phyloP scores from a whole-genome alignment of 2,797 vertebrate genomes.

The Chaunax sp. region DNA sequence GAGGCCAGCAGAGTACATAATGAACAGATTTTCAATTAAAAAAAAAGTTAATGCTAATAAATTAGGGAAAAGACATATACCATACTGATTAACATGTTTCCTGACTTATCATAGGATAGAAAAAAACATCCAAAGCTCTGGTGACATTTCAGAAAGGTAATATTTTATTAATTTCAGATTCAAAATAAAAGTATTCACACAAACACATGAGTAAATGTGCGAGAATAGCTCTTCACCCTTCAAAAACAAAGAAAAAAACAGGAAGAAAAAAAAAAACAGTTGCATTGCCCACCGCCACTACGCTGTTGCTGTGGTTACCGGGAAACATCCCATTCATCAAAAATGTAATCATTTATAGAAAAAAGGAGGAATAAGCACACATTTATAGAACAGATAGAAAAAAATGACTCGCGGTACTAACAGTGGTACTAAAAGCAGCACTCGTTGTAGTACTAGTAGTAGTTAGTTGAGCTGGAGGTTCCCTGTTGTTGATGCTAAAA shows the following conservation, averaged over 20 bases:
- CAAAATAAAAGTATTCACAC: constrained; percentile 85
- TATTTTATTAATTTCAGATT: constrained; percentile 84
- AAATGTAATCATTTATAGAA: constrained; percentile 63
- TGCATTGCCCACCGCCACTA: constrained; percentile 69
- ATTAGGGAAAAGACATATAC: neutral
- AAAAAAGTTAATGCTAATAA: neutral
- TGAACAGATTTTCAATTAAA: constrained; percentile 1
- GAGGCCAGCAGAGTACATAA: neutral
- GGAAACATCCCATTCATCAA: constrained; percentile 75
- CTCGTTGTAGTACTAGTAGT: constrained; percentile 65
- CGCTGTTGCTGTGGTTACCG: constrained; percentile 64
- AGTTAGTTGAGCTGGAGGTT: constrained; percentile 68
- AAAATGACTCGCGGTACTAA: constrained; percentile 62
- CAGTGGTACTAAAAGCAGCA: constrained; percentile 68
- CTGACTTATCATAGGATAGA: neutral
- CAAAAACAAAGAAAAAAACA: constrained; percentile 52
- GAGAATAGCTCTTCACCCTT: constrained; percentile 75
- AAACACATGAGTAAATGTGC: constrained; percentile 85
- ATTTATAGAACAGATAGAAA: constrained; percentile 67
- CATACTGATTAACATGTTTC: neutral
- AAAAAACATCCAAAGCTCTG: constrained; percentile 41
- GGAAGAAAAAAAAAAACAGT: constrained; percentile 36
- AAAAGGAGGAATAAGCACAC: constrained; percentile 73
- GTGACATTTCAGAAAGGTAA: constrained; percentile 77
- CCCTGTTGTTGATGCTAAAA: constrained; percentile 63